Evolutionary conservation across 2,113 vertebrate species (phyloP).

Genomic region (Phaethon lepturus): DNA sequence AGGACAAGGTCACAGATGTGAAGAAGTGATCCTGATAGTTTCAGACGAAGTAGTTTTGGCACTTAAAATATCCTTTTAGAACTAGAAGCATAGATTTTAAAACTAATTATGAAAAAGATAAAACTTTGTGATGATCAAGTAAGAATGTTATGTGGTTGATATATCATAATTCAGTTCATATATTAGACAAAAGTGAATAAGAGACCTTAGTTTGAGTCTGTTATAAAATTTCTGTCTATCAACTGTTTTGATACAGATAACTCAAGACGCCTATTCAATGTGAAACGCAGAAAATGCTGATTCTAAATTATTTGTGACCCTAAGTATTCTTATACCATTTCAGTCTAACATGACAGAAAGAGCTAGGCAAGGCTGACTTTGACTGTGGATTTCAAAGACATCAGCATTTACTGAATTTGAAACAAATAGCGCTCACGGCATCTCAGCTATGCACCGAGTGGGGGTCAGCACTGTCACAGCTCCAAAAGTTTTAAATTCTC

Average conservation of each 20-base stretch:
- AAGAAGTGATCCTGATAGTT: background rate
- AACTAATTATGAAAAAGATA: background rate
- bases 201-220: background rate
- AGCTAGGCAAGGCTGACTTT: background rate
- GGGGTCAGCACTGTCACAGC: background rate
- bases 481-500: background rate
- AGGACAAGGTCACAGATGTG: slow-evolving; percentile 11
- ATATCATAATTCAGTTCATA: background rate
- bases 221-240: background rate
- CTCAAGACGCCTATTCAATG: background rate
- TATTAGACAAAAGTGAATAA: background rate
- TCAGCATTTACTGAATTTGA: background rate
- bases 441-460: background rate
- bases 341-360: background rate
- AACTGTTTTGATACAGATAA: background rate
- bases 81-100: background rate
- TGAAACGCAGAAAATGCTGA: background rate
- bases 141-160: background rate
- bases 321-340: background rate
- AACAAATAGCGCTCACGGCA: background rate
- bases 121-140: background rate
- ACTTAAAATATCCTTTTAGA: background rate
- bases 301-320: background rate
- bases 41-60: background rate
- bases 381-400: background rate